These are phyloP conservation scores for Phragmatobia fuliginosa DNA, from an alignment of 2,888 invertebrate genomes.

Conservation along the genomic window DNA sequence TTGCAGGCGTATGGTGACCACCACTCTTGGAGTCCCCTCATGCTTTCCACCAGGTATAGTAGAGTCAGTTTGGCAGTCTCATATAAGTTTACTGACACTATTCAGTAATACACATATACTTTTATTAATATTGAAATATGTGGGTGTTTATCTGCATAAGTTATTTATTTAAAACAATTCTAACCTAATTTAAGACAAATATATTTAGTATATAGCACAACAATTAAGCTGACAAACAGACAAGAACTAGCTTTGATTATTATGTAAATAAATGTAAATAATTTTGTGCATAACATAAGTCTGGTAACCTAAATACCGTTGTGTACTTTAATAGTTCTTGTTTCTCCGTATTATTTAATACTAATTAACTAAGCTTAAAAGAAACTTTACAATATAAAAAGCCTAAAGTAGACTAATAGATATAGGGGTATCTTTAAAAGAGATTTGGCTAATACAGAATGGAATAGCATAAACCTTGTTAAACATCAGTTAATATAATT, in stretches of 20 bases:
- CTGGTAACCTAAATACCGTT: constrained; percentile 39
- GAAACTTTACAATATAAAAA: too few relatives aligned
- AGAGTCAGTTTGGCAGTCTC: too few relatives aligned
- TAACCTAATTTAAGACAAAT: constrained; percentile 10
- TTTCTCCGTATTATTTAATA: constrained; percentile 17
- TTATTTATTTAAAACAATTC: not conserved
- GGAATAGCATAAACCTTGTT: too few relatives aligned
- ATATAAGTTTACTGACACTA: not conserved
- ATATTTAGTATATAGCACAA: constrained; percentile 21
- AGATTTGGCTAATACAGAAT: too few relatives aligned
- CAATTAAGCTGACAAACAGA: constrained; percentile 19
- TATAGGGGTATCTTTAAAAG: too few relatives aligned
- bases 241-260: constrained; percentile 10
- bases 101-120: not conserved
- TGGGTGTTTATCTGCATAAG: not conserved
- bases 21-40: too few relatives aligned
- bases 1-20: too few relatives aligned
- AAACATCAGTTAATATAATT: too few relatives aligned
- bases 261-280: constrained; percentile 43
- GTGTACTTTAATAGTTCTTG: not conserved
- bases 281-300: constrained; percentile 11
- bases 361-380: not conserved
- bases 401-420: too few relatives aligned
- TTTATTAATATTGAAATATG: not conserved
- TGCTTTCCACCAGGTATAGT: too few relatives aligned